Base-by-base conservation (phyloP, 2,797 vertebrate genomes). In the Naso thynnoides region DNA sequence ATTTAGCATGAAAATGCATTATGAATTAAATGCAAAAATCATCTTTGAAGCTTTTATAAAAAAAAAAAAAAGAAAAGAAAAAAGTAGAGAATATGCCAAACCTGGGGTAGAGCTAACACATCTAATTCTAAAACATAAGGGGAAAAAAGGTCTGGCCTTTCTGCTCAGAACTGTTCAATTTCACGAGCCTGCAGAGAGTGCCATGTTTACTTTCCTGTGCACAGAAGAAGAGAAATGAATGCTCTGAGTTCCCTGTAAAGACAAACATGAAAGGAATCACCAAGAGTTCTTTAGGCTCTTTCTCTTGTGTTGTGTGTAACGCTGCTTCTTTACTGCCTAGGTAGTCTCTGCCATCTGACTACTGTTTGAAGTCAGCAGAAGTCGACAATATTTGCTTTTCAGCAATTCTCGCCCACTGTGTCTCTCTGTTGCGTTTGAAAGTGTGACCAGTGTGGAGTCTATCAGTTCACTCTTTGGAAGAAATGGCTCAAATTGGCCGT, bases 321-420 rank as follows among this genome's bases (percentile, higher is more conserved):
- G 84, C 75, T 59, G 79, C 83, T 67, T 77, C 84, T 87, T 78
- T 83, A 79, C 86, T 73, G 79, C 88, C 86, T 59, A 81, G 89
- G 84, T 88, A 86, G 91, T 89, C 76, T 76, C 78, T 80, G 85
- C 86, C 89, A 81, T 89, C 84, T 88, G 85, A 89, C 85, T 89
- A 78, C 76, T 71, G 81, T 93, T 93, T 91, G 87, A 92, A 93
- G 88, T 89, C 83, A 71, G 82, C 82, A 84, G 71, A 86, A 88
- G 86, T 90, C 76, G 68, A 88, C 89, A 85, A 80, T 90, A 92
- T 93, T 93, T 91, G 89, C 89, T 92, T 88, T 93, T 88, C 85
- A 86, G 77, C 82, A 79, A 74, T 87, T 88, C 77, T 82, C 78
- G 50, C 87, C 81, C 75, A 86, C 86, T 86, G 87, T 73, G 88